Conservation (phyloP, 2,888 invertebrate genomes). For the Eucera pruinosa region DNA sequence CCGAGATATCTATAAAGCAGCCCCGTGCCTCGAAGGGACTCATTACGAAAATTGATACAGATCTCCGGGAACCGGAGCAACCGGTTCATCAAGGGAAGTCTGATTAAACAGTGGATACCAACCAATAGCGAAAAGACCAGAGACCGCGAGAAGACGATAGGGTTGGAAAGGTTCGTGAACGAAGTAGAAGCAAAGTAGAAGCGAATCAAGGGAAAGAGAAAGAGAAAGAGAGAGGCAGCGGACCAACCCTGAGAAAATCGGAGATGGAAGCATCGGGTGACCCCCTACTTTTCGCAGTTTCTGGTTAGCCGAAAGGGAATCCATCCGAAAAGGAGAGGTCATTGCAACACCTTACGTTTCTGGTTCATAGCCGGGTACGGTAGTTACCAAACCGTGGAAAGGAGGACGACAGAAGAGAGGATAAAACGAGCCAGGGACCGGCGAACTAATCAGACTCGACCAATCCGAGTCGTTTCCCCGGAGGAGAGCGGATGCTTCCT, state of each 20-base stretch:
- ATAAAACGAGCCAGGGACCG: conserved; percentile 74
- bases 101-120: conserved; percentile 63
- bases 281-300: conserved; percentile 50
- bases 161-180: background rate
- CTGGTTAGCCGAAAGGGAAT: conserved; percentile 62
- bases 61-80: conserved; percentile 45
- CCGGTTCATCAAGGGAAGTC: conserved; percentile 51
- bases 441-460: conserved; percentile 82
- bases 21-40: conserved; percentile 51
- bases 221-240: background rate
- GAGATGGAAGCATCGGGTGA: background rate
- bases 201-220: background rate
- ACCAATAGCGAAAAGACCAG: conserved; percentile 7
- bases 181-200: background rate
- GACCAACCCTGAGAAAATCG: conserved; percentile 6
- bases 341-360: conserved; percentile 62
- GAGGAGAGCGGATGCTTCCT: conserved; percentile 67
- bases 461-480: conserved; percentile 76
- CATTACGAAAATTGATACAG: conserved; percentile 68
- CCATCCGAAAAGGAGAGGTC: conserved; percentile 50
- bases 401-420: conserved; percentile 56
- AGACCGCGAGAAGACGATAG: conserved; percentile 3
- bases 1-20: conserved; percentile 60
- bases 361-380: conserved; percentile 47
- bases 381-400: conserved; percentile 68